Evolutionary conservation across 2,888 invertebrate genomes (phyloP).

Genomic region (Brenthis daphne): DNA sequence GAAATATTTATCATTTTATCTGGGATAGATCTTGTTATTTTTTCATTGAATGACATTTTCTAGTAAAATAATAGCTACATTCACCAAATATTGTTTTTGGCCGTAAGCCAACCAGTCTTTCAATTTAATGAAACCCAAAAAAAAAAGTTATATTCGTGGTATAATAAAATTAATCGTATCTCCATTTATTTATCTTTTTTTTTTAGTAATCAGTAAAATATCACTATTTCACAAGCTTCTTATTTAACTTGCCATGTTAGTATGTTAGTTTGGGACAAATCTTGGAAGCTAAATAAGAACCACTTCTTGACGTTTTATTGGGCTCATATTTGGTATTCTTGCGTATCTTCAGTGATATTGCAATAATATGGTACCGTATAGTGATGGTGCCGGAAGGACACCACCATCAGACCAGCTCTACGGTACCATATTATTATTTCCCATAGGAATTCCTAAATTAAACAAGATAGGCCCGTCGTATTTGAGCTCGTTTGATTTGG

Average conservation of each 20-base stretch:
- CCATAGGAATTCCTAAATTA: not conserved
- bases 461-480: not conserved
- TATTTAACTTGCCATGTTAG: no score
- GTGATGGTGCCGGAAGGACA: not conserved
- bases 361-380: not conserved
- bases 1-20: not conserved
- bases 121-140: conserved; percentile 6
- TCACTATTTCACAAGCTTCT: not conserved
- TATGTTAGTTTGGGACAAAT: no score
- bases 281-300: no score
- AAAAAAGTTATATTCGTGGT: not conserved
- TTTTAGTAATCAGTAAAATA: not conserved
- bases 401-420: no score
- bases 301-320: no score
- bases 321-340: no score
- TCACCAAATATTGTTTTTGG: conserved; percentile 22
- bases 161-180: conserved; percentile 4
- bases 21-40: not conserved
- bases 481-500: not conserved
- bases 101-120: conserved; percentile 17
- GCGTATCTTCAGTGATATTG: not conserved
- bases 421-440: no score
- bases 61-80: conserved; percentile 14
- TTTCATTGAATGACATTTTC: conserved; percentile 21
- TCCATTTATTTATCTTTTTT: not conserved